Base-by-base conservation (phyloP, 2,113 vertebrate genomes). In the Tyrannus savana region DNA sequence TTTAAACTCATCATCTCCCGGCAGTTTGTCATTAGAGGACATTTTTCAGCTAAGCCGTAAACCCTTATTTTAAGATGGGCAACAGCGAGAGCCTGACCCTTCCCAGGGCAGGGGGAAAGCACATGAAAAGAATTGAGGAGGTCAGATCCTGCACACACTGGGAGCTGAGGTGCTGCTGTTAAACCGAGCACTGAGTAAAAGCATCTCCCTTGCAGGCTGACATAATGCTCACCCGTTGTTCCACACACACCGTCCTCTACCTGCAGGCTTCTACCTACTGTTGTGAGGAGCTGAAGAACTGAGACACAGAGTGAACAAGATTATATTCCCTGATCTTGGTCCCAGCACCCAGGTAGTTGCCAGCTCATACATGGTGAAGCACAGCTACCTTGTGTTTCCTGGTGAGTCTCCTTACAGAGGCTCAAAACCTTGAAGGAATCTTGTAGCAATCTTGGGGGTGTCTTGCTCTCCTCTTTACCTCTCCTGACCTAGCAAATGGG, bases 51-150 rank as follows among this genome's bases (percentile, higher is more conserved):
- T 12, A 2, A 80, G 47, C 72, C 37, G 31, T 64, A 62, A 67
- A n/a, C 28, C 60, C 49, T 60, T 33, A 53, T 80, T 91, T 72
- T 13, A 3, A 68, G 60, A 80, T 3, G 39, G 74, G 58, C 68
- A 85, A 60, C 10, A 4, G 59, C 60, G 64, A 84, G 87, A 81
- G 76, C 22, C 78, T 92, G 88, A 94, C 69, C 90, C 60, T 53
- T 67, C 49, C 16, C 68, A 60, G 37, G 69, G 44, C 58, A 82
- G 74, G 37, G 69, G 37, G 44, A 92, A 67, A 49, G 33, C 16
- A 27, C 10, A 46, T 47, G 31, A 74, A 89, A 78, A 52, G 73
- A 86, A 56, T 41, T 8, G 50, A 74, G 87, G 19, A 78, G 83
- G 37, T 81, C 89, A 95, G 64, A 84, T 82, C 66, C 82, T 8